Evolutionary conservation across 2,113 vertebrate genomes (phyloP).

Genomic region (Nematolebias whitei): DNA sequence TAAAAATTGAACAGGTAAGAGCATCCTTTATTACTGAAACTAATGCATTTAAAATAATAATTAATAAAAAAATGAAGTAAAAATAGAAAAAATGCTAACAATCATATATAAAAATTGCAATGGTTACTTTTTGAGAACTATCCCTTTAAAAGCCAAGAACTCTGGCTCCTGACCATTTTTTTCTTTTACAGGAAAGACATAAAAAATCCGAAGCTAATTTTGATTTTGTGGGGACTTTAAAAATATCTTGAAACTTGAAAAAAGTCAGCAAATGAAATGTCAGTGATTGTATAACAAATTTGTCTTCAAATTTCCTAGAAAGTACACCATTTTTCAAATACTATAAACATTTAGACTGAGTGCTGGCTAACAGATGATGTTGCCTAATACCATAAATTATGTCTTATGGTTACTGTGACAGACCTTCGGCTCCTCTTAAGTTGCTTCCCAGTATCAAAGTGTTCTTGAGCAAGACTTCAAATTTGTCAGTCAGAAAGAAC

Average conservation of each 20-base stretch:
- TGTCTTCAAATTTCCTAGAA: neutral
- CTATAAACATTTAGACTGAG: neutral
- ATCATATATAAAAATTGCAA: too few species aligned
- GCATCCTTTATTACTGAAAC: too few species aligned
- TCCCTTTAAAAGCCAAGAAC: neutral
- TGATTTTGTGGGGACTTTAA: neutral
- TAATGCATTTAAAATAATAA: too few species aligned
- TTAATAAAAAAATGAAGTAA: too few species aligned
- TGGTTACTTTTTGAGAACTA: too few species aligned
- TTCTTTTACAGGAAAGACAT: neutral
- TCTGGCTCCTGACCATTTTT: neutral
- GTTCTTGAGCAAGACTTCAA: too few species aligned
- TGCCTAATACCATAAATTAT: neutral
- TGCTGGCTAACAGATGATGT: neutral
- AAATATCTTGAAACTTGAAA: neutral
- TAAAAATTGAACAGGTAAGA: too few species aligned
- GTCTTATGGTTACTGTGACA: neutral
- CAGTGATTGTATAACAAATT: neutral
- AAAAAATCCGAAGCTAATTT: neutral
- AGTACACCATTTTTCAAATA: neutral
- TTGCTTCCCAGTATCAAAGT: neutral
- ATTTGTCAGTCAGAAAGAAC: too few species aligned
- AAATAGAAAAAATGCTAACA: too few species aligned
- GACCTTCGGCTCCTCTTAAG: neutral
- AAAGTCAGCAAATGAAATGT: neutral